Conservation (phyloP, 1,140 invertebrate genomes). For the Aphaenogaster rudis region DNA sequence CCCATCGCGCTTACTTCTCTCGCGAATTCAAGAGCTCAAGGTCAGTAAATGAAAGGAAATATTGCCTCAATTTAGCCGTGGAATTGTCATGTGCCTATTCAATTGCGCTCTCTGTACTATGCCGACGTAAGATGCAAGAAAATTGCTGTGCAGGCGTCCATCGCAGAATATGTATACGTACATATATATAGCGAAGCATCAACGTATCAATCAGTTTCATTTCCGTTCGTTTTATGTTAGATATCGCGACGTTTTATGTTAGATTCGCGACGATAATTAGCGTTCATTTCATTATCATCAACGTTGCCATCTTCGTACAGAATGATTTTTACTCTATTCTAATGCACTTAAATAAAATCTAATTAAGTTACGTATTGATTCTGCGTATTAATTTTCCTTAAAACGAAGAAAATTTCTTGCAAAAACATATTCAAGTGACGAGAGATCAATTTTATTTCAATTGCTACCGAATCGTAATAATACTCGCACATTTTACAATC, state of each 20-base stretch:
- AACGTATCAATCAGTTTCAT: constrained; percentile 18
- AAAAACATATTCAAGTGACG: background rate
- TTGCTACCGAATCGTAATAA: constrained; percentile 7
- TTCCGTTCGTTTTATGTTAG: background rate
- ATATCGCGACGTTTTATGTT: background rate
- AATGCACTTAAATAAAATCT: constrained; percentile 16
- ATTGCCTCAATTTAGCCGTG: constrained; percentile 70
- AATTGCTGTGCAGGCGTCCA: constrained; percentile 65
- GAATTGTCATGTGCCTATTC: constrained; percentile 69
- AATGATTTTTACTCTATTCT: background rate
- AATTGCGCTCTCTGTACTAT: constrained; percentile 66
- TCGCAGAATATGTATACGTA: constrained; percentile 24
- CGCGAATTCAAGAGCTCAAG: constrained; percentile 73
- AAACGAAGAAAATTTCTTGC: background rate
- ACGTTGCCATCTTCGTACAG: background rate
- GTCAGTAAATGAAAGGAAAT: constrained; percentile 78
- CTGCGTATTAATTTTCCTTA: background rate
- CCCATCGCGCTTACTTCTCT: constrained; percentile 60
- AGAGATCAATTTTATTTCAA: constrained; percentile 11
- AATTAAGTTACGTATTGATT: constrained; percentile 12
- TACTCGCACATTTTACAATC: background rate
- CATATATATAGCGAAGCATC: constrained; percentile 27
- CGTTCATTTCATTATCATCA: constrained; percentile 3
- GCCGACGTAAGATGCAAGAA: constrained; percentile 43
- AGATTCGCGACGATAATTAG: background rate